Base-by-base conservation (phyloP, 2,888 invertebrate species). In the Epirrhoe tristata region DNA sequence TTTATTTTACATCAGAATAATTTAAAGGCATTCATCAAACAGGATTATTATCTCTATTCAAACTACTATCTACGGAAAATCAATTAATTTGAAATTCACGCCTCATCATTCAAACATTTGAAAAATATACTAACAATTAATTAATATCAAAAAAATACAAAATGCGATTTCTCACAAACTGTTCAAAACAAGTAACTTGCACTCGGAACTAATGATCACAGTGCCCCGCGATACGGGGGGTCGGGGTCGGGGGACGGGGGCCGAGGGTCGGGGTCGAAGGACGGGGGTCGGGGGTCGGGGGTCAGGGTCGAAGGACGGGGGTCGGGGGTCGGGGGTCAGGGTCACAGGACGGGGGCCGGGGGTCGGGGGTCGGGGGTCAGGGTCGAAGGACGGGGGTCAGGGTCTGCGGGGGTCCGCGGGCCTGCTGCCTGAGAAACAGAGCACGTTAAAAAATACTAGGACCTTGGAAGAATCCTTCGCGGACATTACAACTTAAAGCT, bases 1-100 rank as follows among this genome's bases (percentile, higher is more conserved):
- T 12, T 46, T 14, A 14, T n/a, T 46, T 12, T n/a, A 48, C 16
- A 16, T 48, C 7, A 48, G 39, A 36, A 24, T 62, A 51, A 36
- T 58, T 53, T 17, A 53, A 59, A 60, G 65, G 65, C 56, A 66
- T 36, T 48, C 46, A 53, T 58, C 24, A 34, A 63, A 54, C 58
- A n/a, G 51, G 51, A 32, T 14, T 43, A 43, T 34, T 17, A 51
- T 43, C 16, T 32, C 6, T 56, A 51, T 52, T n/a, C 14, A 39
- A 57, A 58, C 5, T 10, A 58, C 54, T 59, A 50, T 24, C 39
- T 43, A 51, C 50, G 14, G 12, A 51, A 51, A 51, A 51, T 51
- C 50, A 17, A 51, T 52, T 52, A 52, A 31, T 52, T 52, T 31
- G 16, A 16, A 48, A 14, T 16, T 48, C 16, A 16, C 24, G 12